Evolutionary conservation across 2,113 vertebrate genomes (phyloP), one percentile per base, ranked within the genome.

Genomic region (Mionectes macconnelli): DNA sequence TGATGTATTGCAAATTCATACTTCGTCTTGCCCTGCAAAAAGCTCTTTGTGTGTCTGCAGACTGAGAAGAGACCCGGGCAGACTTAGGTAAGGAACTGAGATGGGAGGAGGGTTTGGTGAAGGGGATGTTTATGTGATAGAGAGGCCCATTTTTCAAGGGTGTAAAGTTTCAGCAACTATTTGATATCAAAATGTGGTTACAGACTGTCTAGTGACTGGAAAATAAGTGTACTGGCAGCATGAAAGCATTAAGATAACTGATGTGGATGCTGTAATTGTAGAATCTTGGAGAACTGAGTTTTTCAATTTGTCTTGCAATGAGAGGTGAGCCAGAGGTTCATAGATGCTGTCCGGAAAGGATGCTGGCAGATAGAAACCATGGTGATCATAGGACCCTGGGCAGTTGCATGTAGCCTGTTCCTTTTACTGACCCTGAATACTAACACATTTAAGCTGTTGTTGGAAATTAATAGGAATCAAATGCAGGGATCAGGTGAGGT

Each of bases 351-450:
- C 57, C 66, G 39, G 45, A 62, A 76, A 39, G 37, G 23, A 73
- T 55, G 33, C 19, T 85, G 57, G 35, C 37, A 4, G 44, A 50
- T 1, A 42, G 78, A 83, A 85, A 31, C 22, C 28, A 4, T 19
- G 15, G 14, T 40, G 44, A 89, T 31, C 25, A 1, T 5, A 12
- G 17, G 20, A 74, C 28, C 28, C 20, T 35, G 31, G 44, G 9
- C 24, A 49, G 80, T 5, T 4, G 15, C n/a, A 37, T 0, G 2
- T 16, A n/a, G 22, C 35, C n/a, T 0, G 0, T 79, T 22, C 55
- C 20, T 91, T 40, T 35, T 49, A 21, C 66, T 68, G 49, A 14
- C 33, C 53, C n/a, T 64, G 22, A 68, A 31, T 55, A 68, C 45
- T 14, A 35, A 22, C 17, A 24, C 22, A 12, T 8, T 62, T n/a